A percentile compares a stretch with the other conserved stretches of the same genome.
These are phyloP conservation scores for Anoplophora glabripennis DNA, from an alignment of 1,140 invertebrate genomes.

Conservation along the genomic window DNA sequence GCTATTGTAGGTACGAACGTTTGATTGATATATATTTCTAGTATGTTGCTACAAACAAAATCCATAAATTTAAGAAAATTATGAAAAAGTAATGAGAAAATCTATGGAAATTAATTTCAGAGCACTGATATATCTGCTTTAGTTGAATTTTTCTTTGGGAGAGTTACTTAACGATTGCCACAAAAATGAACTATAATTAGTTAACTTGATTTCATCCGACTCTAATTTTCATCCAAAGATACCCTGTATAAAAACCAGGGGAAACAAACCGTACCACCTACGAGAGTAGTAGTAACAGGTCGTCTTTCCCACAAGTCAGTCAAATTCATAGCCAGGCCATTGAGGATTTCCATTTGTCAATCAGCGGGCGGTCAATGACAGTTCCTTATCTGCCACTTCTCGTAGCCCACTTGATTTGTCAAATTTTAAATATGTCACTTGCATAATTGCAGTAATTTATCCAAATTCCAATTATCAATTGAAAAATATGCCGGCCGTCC, in stretches of 20 bases:
- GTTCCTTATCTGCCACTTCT: slow-evolving; percentile 19
- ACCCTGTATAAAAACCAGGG: neutral
- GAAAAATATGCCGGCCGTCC: neutral
- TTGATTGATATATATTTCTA: no score
- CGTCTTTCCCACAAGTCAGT: slow-evolving; percentile 21
- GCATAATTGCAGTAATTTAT: slow-evolving; percentile 21
- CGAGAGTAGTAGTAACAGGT: slow-evolving; percentile 11
- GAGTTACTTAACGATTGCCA: no score
- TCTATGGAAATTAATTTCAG: no score
- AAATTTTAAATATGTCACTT: slow-evolving; percentile 19
- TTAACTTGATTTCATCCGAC: no score
- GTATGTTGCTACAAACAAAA: no score
- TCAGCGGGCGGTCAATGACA: slow-evolving; percentile 18
- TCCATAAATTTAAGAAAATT: no score
- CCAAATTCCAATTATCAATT: slow-evolving; percentile 20
- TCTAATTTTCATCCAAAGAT: no score
- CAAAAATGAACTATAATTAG: no score
- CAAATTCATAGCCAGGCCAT: slow-evolving; percentile 13
- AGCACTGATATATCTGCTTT: no score
- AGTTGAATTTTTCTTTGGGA: no score
- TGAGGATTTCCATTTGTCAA: slow-evolving; percentile 20
- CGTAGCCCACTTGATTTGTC: slow-evolving; percentile 18
- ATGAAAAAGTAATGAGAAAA: no score
- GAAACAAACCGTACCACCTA: slow-evolving; percentile 4
- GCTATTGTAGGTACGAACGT: no score